phyloP scores from a whole-genome alignment of 2,113 vertebrate genomes.

The Oreochromis aureus region DNA sequence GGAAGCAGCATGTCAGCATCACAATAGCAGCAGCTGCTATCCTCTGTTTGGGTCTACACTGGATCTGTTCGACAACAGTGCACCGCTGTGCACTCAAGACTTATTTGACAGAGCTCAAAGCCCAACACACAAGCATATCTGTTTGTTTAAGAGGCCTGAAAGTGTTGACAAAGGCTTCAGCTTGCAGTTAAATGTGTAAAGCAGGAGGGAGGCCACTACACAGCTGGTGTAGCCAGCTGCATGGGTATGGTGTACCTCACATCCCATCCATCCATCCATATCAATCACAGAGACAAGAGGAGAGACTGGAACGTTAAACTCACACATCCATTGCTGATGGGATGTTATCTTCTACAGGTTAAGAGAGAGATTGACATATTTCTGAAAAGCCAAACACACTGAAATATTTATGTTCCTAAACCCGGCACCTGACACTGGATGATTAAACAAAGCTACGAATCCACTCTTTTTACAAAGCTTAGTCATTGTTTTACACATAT shows the following conservation, averaged over 20 bases:
- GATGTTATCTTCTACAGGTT: not conserved
- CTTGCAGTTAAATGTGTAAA: not conserved
- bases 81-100: not conserved
- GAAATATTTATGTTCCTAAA: not conserved
- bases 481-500: not conserved
- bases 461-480: not conserved
- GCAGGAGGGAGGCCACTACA: not conserved
- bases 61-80: not conserved
- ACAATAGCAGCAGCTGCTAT: slow-evolving; percentile 23
- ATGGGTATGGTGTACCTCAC: not conserved
- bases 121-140: not conserved
- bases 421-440: not conserved
- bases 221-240: not conserved
- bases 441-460: not conserved
- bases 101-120: slow-evolving; percentile 5
- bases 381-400: not conserved
- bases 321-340: no score
- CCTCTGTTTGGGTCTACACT: slow-evolving; percentile 1
- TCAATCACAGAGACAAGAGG: not conserved
- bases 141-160: not conserved
- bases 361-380: not conserved
- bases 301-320: not conserved
- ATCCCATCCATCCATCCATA: not conserved
- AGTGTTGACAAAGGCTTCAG: not conserved
- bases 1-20: slow-evolving; percentile 14